These are phyloP conservation scores for Eubucco bourcierii DNA, from an alignment of 2,113 vertebrate genomes.

Conservation along the genomic window DNA sequence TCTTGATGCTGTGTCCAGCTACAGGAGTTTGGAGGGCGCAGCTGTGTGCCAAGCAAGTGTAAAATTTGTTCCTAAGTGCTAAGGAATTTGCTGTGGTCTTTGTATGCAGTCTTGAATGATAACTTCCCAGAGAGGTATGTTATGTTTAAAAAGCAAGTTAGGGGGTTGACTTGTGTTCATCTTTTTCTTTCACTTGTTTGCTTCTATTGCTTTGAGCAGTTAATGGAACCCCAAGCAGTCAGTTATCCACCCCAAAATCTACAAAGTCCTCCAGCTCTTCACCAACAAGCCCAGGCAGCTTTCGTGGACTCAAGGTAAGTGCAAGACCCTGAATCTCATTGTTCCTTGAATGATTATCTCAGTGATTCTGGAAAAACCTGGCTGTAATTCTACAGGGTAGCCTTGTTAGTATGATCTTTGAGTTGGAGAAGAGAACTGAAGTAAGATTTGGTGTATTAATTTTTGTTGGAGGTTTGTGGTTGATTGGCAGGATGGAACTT, in stretches of 20 bases:
- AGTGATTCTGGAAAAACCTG: not conserved
- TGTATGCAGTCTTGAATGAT: not conserved
- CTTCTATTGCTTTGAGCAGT: conserved; percentile 76
- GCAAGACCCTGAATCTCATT: not conserved
- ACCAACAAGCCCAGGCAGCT: conserved; percentile 89
- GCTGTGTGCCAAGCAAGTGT: not conserved
- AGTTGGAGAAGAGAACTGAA: not conserved
- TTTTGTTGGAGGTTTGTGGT: not conserved
- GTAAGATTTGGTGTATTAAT: not conserved
- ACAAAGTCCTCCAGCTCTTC: conserved; percentile 94
- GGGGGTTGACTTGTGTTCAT: not conserved
- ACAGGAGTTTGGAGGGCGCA: not conserved
- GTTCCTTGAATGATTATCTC: not conserved
- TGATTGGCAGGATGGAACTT: not conserved
- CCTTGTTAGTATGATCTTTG: not conserved
- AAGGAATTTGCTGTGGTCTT: conserved; percentile 19
- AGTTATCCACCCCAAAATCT: conserved; percentile 89
- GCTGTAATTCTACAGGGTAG: not conserved
- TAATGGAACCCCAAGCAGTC: conserved; percentile 89
- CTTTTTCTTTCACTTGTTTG: not conserved
- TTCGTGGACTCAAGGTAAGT: conserved; percentile 86
- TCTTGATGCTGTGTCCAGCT: not conserved
- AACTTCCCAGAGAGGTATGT: not conserved
- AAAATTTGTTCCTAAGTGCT: not conserved
- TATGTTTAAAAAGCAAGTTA: not conserved